phyloP scores from a whole-genome alignment of 2,113 vertebrate species.

The Lasiurus cinereus region DNA sequence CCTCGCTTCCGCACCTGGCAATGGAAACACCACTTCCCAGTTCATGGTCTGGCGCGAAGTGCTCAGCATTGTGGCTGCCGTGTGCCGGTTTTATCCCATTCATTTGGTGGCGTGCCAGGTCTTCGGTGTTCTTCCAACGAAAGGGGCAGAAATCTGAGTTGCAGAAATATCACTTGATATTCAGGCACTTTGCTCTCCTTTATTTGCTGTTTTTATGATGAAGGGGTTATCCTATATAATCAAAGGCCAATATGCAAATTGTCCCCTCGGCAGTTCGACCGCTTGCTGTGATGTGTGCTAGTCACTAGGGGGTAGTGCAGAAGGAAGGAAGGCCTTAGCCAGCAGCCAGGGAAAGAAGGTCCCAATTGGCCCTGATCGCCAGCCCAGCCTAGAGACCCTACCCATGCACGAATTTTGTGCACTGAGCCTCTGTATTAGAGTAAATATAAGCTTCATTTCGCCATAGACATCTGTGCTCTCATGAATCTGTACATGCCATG shows the following conservation, averaged over 20 bases:
- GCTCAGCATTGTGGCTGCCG: neutral
- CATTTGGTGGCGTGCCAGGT: neutral
- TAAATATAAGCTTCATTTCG: neutral
- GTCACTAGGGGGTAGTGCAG: no score
- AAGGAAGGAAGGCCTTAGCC: no score
- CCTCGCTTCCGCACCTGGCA: neutral
- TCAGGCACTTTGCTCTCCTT: neutral
- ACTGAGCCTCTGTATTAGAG: no score
- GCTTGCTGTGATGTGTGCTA: no score
- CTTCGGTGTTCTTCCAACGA: slow-evolving; percentile 13
- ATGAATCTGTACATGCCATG: neutral
- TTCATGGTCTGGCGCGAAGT: neutral
- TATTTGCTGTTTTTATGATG: neutral
- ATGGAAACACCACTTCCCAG: neutral
- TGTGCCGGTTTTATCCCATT: neutral
- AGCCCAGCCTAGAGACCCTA: no score
- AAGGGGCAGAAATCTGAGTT: neutral
- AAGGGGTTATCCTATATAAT: neutral
- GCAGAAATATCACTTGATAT: neutral
- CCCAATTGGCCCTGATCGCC: no score
- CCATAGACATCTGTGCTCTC: neutral
- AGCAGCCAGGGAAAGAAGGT: no score
- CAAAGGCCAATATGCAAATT: no score
- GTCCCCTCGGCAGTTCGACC: no score
- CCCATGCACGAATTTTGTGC: no score